Base-by-base conservation (phyloP, 1,140 invertebrate genomes). In the Asbolus verrucosus region DNA sequence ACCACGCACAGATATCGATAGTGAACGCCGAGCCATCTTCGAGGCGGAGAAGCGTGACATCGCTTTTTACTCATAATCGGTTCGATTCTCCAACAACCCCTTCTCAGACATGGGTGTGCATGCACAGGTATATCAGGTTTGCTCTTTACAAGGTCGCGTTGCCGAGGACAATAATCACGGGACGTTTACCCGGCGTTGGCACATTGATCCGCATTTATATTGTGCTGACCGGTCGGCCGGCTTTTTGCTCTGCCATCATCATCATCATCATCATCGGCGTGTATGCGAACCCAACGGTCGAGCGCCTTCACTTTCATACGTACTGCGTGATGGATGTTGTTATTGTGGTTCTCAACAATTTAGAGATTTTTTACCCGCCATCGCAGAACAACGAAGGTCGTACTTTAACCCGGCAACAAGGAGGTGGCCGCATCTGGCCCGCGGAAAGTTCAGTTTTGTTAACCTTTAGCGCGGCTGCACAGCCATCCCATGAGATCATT, bases 121-220 rank as follows among this genome's bases (percentile, higher is more conserved):
- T 59, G 54, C 54, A 19, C 68, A 59, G 61, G 68, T 70, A 43
- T 24, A 65, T 41, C 62, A 65, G 62, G 62, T 65, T 65, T 39
- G 61, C 61, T n/a, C 11, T 70, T 36, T 38, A 63, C 67, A 70
- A 70, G 68, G 68, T 65, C 68, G 68, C 61, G 6, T 16, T 14
- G 62, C 30, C 27, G 61, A 65, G 61, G 63, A 70, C 68, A 63
- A 70, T 70, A 70, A 70, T 70, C 61, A 65, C 61, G 61, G 68
- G 60, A 70, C 68, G 46, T 70, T 70, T 70, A 70, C 68, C 68
- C 30, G 43, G 19, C 60, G 38, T 33, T 63, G 61, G 68, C 68
- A 70, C 68, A 70, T 65, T 70, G 68, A 70, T 65, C 68, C 68
- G 68, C 43, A 70, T 70, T 69, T 27, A 27, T 27, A 54, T 13